phyloP scores from a whole-genome alignment of 2,113 vertebrate species.

The Epinephelus lanceolatus region DNA sequence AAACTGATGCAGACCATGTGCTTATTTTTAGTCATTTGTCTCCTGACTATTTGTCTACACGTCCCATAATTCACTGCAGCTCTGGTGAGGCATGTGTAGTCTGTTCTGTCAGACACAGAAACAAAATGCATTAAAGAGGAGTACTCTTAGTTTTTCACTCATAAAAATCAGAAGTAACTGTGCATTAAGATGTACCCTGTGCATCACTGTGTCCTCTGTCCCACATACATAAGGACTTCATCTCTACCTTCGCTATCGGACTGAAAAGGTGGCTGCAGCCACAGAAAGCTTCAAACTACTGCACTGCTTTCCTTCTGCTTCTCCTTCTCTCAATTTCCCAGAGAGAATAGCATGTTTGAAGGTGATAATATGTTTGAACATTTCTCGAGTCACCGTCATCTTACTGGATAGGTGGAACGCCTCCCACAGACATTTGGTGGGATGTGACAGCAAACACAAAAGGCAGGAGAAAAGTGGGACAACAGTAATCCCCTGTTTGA shows the following conservation, averaged over 20 bases:
- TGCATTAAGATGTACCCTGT: neutral
- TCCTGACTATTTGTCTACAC: neutral
- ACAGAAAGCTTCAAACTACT: constrained; percentile 25
- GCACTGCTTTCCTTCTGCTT: neutral
- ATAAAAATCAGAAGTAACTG: neutral
- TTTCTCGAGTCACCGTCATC: constrained; percentile 36
- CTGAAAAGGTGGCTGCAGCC: neutral
- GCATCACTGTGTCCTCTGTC: neutral
- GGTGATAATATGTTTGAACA: constrained; percentile 51
- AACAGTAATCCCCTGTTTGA: constrained; percentile 56
- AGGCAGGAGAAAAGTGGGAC: constrained; percentile 57
- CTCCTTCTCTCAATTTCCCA: neutral
- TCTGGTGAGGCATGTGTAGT: neutral
- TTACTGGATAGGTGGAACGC: constrained; percentile 30
- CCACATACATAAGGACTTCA: constrained; percentile 1
- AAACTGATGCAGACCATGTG: neutral
- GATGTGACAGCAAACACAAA: constrained; percentile 56
- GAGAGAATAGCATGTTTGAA: constrained; percentile 38
- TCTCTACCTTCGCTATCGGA: constrained; percentile 4
- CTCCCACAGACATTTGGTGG: constrained; percentile 27
- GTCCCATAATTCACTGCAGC: neutral
- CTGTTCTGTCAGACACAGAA: neutral
- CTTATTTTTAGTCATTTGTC: neutral
- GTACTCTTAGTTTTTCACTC: neutral
- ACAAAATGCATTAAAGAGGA: neutral